Conservation (phyloP, 2,888 invertebrate species). For the Hemistola chrysoprasaria region DNA sequence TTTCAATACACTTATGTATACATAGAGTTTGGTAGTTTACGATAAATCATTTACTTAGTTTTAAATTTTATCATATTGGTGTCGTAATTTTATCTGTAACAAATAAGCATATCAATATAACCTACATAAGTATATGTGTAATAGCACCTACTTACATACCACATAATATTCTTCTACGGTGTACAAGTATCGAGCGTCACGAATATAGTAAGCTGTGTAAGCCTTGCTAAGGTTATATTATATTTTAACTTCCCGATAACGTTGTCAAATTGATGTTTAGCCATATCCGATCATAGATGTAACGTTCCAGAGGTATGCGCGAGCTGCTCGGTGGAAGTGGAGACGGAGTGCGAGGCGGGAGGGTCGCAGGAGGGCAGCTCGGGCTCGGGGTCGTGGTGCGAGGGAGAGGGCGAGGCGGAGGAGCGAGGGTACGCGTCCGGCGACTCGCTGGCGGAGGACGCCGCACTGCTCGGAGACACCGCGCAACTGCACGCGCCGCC, state of each 20-base stretch:
- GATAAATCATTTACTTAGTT: no score
- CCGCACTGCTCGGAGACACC: constrained; percentile 64
- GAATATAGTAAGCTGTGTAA: no score
- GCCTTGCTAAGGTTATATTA: no score
- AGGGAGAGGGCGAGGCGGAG: constrained; percentile 70
- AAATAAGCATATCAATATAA: not conserved
- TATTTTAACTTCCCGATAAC: no score
- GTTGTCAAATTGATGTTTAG: no score
- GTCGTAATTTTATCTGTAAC: not conserved
- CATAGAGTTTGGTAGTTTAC: no score
- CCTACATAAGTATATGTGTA: no score
- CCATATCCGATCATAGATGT: not conserved
- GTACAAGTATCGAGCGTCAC: no score
- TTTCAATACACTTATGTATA: no score
- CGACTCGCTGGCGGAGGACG: constrained; percentile 76
- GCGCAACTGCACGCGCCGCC: constrained; percentile 49
- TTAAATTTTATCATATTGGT: not conserved
- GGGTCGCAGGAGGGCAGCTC: constrained; percentile 66
- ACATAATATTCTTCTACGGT: no score
- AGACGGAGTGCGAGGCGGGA: constrained; percentile 67
- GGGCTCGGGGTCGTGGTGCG: constrained; percentile 77
- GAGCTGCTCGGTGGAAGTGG: constrained; percentile 74
- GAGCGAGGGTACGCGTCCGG: constrained; percentile 79
- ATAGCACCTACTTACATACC: no score
- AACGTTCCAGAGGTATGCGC: constrained; percentile 70